A percentile compares a stretch with the other conserved stretches of the same genome.
Evolutionary conservation across 2,797 vertebrate genomes (phyloP).

Genomic region (Pteropus rufus): DNA sequence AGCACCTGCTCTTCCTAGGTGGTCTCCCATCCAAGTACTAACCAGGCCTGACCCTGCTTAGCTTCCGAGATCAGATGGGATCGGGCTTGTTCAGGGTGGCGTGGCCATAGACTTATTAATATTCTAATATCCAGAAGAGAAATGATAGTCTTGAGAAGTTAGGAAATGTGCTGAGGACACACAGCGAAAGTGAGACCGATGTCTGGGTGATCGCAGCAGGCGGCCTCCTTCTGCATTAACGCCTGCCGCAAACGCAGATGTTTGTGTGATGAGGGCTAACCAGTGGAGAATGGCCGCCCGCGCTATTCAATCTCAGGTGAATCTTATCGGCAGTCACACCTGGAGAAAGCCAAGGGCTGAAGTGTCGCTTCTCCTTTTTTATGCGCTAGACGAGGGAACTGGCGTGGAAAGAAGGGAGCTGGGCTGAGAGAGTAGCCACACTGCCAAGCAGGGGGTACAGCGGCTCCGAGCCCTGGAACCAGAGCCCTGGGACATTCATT

Average conservation of each 20-base stretch:
- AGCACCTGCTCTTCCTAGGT: too few species aligned
- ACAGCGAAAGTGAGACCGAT: background rate
- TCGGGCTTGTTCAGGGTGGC: too few species aligned
- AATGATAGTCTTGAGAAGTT: background rate
- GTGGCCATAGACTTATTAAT: background rate
- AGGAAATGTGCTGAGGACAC: background rate
- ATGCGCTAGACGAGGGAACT: background rate
- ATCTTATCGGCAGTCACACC: background rate
- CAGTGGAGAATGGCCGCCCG: too few species aligned
- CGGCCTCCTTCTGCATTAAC: background rate
- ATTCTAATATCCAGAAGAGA: background rate
- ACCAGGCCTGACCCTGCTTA: too few species aligned
- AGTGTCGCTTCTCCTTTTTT: background rate
- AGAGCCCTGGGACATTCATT: background rate
- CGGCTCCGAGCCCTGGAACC: background rate
- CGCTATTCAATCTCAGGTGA: background rate
- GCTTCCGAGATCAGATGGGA: too few species aligned
- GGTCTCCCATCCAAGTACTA: too few species aligned
- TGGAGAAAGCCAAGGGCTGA: background rate
- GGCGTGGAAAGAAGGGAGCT: background rate
- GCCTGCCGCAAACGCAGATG: accelerated
- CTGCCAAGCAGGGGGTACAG: background rate
- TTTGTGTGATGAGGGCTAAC: accelerated
- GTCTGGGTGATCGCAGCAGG: background rate
- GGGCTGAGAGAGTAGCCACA: background rate